Base-by-base conservation (phyloP, 2,797 vertebrate genomes). In the Poeciliopsis turneri region DNA sequence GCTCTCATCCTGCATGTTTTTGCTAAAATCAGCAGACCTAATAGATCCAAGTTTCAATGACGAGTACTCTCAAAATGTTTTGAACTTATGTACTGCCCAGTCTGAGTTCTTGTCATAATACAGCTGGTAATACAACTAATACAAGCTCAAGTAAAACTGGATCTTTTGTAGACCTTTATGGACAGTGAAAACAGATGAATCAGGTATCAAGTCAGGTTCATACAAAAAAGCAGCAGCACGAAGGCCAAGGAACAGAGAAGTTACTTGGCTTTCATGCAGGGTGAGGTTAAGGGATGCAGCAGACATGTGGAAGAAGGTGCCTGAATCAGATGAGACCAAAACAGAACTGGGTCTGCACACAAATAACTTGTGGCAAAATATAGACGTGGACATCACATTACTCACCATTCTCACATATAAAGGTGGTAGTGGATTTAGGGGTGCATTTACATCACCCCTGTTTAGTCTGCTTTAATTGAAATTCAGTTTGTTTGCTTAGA, bases 31-130 rank as follows among this genome's bases (percentile, higher is more conserved):
- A 49, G 18, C 18, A 2, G 18, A 79, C 55, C 28, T 2, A 55
- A 70, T 83, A 71, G n/a, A 75, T 78, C 46, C 18, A 68, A 45
- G 76, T 78, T 84, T 74, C 18, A 70, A 30, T 53, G 72, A 85
- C 33, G 33, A 77, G 77, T 77, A 84, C 9, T 66, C 75, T 75
- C 81, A 55, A 9, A 71, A 64, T 41, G 79, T 70, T 75, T 78
- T 83, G 74, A 78, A 72, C 49, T 68, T 79, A 75, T 41, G 25
- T 18, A 46, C 36, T 20, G 53, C n/a, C 46, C 18, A 57, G 46
- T 80, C 66, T 72, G 77, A 43, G n/a, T 53, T 78, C 46, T 80
- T 61, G 64, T 70, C 66, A 43, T 25, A 9, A 53, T 4, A 10
- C 23, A 53, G 51, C 23, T 53, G 51, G 51, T 53, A 53, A 25